phyloP scores from a whole-genome alignment of 2,113 vertebrate genomes.

The Rissa tridactyla region DNA sequence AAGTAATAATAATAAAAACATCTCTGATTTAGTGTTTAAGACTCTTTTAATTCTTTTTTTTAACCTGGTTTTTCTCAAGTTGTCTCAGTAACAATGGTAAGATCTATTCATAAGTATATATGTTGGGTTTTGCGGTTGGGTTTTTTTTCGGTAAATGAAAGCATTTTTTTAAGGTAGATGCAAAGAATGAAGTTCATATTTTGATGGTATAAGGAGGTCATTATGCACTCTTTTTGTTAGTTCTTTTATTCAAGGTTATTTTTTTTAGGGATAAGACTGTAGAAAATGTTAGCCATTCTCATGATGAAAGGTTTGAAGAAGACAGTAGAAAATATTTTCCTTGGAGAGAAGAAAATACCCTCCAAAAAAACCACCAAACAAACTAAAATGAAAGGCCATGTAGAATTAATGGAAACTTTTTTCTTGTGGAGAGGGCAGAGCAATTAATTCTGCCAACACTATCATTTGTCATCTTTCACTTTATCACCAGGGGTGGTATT shows the following conservation, averaged over 20 bases:
- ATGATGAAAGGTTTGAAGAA: not conserved
- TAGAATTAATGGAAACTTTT: not conserved
- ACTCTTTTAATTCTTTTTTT: not conserved
- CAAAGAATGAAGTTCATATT: not conserved
- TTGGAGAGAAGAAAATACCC: not conserved
- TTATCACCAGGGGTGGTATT: not conserved
- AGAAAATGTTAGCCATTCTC: not conserved
- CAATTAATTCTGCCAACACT: not conserved
- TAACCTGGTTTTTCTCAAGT: not conserved
- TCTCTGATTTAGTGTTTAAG: not conserved
- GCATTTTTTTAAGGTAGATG: not conserved
- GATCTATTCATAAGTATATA: not conserved
- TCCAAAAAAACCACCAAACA: too few relatives aligned
- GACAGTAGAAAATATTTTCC: not conserved
- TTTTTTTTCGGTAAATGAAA: not conserved
- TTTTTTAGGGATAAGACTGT: not conserved
- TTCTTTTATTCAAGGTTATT: not conserved
- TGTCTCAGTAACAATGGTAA: not conserved
- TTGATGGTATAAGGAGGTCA: not conserved
- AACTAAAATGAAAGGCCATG: not conserved
- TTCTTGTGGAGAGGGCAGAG: not conserved
- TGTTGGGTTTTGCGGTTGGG: not conserved
- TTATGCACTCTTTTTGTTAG: not conserved
- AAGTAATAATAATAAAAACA: not conserved
- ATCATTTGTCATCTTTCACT: not conserved